Percentiles rank a stretch among this genome's conserved stretches.
These are phyloP conservation scores for Cantharis rustica DNA, from an alignment of 2,888 invertebrate genomes.

Conservation along the genomic window DNA sequence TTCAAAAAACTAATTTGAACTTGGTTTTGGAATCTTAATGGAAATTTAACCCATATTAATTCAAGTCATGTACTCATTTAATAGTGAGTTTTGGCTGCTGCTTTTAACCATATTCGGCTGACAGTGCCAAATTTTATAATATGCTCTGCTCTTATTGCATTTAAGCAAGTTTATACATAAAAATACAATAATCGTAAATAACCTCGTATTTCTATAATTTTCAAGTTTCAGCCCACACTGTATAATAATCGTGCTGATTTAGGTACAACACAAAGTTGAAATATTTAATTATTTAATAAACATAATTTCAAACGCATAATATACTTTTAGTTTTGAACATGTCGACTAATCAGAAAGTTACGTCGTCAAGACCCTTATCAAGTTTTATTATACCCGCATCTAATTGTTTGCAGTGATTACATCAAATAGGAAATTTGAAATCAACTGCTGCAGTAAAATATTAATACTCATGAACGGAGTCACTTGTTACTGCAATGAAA, in stretches of 20 bases:
- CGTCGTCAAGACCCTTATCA: conserved; percentile 28
- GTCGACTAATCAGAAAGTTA: conserved; percentile 19
- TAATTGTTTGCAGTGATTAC: conserved; percentile 27
- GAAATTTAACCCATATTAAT: neutral
- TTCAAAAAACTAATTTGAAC: neutral
- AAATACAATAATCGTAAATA: neutral
- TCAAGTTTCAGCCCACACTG: neutral
- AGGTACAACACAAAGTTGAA: neutral
- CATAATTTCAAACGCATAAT: neutral
- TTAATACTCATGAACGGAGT: neutral
- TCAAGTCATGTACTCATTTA: conserved; percentile 1
- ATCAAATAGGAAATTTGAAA: conserved; percentile 19
- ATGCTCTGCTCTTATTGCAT: neutral
- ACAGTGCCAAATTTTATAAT: neutral
- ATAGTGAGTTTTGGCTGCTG: neutral
- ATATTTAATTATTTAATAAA: neutral
- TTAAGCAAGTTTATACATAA: neutral
- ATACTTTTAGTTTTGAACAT: conserved; percentile 9
- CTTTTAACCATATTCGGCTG: neutral
- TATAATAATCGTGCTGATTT: neutral
- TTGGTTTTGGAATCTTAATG: neutral
- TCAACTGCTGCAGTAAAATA: conserved; percentile 9
- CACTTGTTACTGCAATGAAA: neutral
- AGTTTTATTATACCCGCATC: conserved; percentile 24
- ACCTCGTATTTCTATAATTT: neutral